Evolutionary conservation across 2,113 vertebrate genomes (phyloP), one percentile per base, ranked within the genome.

Genomic region (Heterotilapia buettikoferi): DNA sequence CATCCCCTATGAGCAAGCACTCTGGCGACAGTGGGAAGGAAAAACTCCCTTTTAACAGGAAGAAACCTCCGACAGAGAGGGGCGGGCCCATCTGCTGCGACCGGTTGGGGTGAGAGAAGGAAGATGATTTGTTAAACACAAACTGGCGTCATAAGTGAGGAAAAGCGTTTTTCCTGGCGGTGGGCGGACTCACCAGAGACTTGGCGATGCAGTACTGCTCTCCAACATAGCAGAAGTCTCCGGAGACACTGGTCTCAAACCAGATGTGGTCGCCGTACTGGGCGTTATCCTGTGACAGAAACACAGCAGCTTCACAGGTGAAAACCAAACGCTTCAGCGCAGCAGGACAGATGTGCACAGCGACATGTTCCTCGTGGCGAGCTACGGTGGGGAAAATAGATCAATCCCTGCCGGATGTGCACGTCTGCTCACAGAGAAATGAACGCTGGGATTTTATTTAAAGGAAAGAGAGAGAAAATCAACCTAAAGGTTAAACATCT

Each of bases 181-280:
- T 0, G 59, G 29, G 16, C 29, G 9, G 71, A 83, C 97, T 97
- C 95, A 99, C 98, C 98, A 97, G 96, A 57, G 98, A 97, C 90
- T 98, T 98, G 6, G 98, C 98, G 36, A 98, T 94, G 84, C 98
- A 99, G 94, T 97, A 97, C 87, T 98, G 97, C 79, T 99, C 98
- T 50, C 98, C 98, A 0, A 99, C 98, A 0, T 99, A 99, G 90
- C 98, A 99, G 96, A 98, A 98, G 92, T 99, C 98, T 90, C 98
- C 98, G 0, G 98, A 98, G 31, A 96, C 97, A 2, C 95, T 98
- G 90, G 97, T 97, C 95, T 99, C 98, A 56, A 98, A 99, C 98
- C 98, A 99, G 94, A 99, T 97, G 86, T 99, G 98, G 31, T 99
- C 98, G 19, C 98, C 98, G 16, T 97, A 98, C 68, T 96, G 94